These are phyloP conservation scores for Danionella dracula DNA, from an alignment of 2,797 vertebrate species.

Conservation along the genomic window DNA sequence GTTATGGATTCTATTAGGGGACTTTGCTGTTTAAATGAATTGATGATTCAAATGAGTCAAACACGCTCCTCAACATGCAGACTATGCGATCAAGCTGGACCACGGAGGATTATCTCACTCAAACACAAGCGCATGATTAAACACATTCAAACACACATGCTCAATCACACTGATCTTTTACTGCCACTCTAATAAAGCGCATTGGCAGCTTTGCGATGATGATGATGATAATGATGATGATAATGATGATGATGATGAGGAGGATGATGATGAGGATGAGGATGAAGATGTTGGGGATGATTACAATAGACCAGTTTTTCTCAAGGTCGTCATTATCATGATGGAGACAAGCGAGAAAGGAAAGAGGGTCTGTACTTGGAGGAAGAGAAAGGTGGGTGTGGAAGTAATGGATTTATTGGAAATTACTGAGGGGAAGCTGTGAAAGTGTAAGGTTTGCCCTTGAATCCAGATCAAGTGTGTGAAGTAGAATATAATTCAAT, in stretches of 20 bases:
- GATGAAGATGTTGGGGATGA: too few relatives aligned
- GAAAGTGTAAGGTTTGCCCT: not conserved
- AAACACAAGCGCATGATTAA: constrained; percentile 19
- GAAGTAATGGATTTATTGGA: constrained; percentile 6
- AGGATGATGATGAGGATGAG: too few relatives aligned
- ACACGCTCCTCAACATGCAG: not conserved
- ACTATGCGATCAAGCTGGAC: not conserved
- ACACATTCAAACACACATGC: constrained; percentile 18
- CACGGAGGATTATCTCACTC: constrained; percentile 24
- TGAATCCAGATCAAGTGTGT: not conserved
- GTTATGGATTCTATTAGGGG: not conserved
- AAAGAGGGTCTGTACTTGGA: not conserved
- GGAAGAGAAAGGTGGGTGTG: not conserved
- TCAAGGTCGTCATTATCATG: constrained; percentile 41
- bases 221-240: too few relatives aligned
- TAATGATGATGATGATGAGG: too few relatives aligned
- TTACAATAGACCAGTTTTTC: constrained; percentile 34
- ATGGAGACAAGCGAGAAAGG: not conserved
- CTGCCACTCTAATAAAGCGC: constrained; percentile 10
- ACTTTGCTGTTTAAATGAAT: not conserved
- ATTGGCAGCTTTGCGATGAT: not conserved
- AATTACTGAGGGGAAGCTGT: not conserved
- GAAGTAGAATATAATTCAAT: not conserved
- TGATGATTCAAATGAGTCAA: not conserved
- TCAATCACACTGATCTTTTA: constrained; percentile 26